Percentiles rank a stretch among this genome's conserved stretches.
These are phyloP conservation scores for Synchiropus splendidus DNA, from an alignment of 2,113 vertebrate species.

Conservation along the genomic window DNA sequence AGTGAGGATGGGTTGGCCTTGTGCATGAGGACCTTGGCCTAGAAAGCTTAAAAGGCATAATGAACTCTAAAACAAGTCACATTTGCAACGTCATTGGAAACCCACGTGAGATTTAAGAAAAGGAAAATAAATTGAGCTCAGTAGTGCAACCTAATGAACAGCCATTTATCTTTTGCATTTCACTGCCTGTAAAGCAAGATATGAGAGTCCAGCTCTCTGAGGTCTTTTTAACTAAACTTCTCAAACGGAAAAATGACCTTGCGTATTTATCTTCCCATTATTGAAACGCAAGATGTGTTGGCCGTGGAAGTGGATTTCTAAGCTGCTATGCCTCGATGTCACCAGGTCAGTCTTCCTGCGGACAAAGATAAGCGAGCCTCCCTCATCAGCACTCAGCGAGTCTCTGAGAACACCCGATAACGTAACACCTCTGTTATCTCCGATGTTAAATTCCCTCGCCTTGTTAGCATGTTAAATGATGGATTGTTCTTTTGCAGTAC, in stretches of 20 bases:
- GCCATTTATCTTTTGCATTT: too few species aligned
- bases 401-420: slow-evolving; percentile 40
- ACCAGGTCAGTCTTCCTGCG: slow-evolving; percentile 29
- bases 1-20: too few species aligned
- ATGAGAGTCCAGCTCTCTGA: not conserved
- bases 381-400: slow-evolving; percentile 11
- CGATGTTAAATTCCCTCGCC: slow-evolving; percentile 43
- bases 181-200: too few species aligned
- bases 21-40: too few species aligned
- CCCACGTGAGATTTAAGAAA: too few species aligned
- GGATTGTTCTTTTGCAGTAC: slow-evolving; percentile 38
- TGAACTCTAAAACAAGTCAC: too few species aligned
- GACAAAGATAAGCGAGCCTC: slow-evolving; percentile 30
- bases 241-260: not conserved
- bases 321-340: slow-evolving; percentile 1
- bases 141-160: too few species aligned
- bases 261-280: not conserved
- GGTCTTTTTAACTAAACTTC: too few species aligned
- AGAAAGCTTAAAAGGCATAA: too few species aligned
- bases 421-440: slow-evolving; percentile 40
- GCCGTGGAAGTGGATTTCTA: not conserved
- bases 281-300: slow-evolving; percentile 5
- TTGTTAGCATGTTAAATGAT: slow-evolving; percentile 62
- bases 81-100: too few species aligned
- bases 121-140: too few species aligned